phyloP scores from a whole-genome alignment of 2,888 invertebrate genomes.

The Scotopteryx bipunctaria region DNA sequence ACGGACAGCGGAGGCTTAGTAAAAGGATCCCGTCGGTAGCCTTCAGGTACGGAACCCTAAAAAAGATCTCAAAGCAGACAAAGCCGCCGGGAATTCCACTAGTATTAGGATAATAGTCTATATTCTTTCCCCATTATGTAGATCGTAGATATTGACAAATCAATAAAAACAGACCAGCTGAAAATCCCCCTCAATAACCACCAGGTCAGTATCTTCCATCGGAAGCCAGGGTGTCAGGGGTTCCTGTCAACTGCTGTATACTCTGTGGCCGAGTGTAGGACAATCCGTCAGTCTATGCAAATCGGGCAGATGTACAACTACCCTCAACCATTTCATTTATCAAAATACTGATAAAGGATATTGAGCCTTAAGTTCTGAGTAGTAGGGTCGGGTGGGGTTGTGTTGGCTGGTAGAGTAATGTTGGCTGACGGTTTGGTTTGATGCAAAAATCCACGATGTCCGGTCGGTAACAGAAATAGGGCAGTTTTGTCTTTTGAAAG shows the following conservation, averaged over 20 bases:
- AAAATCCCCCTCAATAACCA: conserved; percentile 22
- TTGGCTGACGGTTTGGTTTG: conserved; percentile 7
- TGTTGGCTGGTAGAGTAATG: background rate
- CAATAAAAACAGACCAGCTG: conserved; percentile 21
- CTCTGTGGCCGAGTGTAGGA: conserved; percentile 49
- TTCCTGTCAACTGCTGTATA: conserved; percentile 14
- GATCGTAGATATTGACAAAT: background rate
- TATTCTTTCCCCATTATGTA: no score
- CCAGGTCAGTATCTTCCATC: conserved; percentile 32
- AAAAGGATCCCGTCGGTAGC: no score
- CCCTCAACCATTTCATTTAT: conserved; percentile 17
- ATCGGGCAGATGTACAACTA: conserved; percentile 58
- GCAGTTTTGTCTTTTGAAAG: conserved; percentile 11
- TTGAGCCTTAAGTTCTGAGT: conserved; percentile 8
- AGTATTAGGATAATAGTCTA: no score
- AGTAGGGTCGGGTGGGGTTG: background rate
- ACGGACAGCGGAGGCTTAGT: no score
- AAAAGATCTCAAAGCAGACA: no score
- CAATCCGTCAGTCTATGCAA: conserved; percentile 71
- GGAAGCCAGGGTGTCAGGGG: conserved; percentile 30
- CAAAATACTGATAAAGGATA: conserved; percentile 2
- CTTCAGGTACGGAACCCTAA: no score
- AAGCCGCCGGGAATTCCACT: no score
- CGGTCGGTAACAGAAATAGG: conserved; percentile 42
- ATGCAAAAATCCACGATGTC: conserved; percentile 38